phyloP scores from a whole-genome alignment of 2,113 vertebrate genomes.

The Cepphus grylle region DNA sequence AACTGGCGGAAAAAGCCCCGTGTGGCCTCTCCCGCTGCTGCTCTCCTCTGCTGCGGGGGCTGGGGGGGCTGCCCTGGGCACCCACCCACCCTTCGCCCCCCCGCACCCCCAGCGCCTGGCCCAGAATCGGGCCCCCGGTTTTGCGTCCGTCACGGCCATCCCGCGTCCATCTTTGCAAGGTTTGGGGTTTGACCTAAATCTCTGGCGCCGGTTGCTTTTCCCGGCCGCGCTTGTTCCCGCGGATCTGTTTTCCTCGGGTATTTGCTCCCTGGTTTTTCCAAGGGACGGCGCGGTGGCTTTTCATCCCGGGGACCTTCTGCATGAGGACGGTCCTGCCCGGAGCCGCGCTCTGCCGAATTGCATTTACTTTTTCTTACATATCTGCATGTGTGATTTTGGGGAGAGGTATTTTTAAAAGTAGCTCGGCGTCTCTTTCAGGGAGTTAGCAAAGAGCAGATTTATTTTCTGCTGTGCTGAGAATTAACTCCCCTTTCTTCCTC shows the following conservation, averaged over 20 bases:
- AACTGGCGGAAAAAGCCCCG: fast-evolving
- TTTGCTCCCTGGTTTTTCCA: background rate
- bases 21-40: background rate
- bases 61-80: background rate
- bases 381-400: background rate
- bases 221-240: fast-evolving
- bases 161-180: fast-evolving
- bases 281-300: fast-evolving
- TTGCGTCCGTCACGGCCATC: background rate
- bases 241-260: fast-evolving
- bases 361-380: background rate
- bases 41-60: background rate
- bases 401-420: background rate
- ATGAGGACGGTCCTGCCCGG: background rate
- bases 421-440: constrained; percentile 3
- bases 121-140: fast-evolving
- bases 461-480: constrained; percentile 67
- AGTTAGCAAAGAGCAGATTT: constrained; percentile 39
- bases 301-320: background rate
- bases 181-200: background rate
- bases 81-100: background rate
- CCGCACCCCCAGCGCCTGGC: background rate
- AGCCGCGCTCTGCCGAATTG: fast-evolving
- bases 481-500: constrained; percentile 65
- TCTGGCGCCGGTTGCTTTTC: too few species aligned